phyloP scores from a whole-genome alignment of 2,888 invertebrate species.

The Minunthozetes semirufus region DNA sequence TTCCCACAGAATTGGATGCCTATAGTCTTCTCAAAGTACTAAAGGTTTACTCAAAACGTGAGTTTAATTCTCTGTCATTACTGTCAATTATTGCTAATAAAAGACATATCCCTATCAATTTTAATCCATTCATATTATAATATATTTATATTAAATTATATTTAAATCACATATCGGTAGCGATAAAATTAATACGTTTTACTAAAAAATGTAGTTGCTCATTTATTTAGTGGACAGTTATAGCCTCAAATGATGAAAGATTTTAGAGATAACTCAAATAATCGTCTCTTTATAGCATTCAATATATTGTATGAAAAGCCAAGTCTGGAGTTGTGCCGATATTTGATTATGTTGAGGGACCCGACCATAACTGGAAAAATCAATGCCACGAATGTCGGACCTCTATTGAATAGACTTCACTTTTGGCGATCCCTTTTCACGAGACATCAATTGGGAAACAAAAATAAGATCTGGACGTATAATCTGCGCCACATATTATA shows the following conservation, averaged over 20 bases:
- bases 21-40: constrained; percentile 57
- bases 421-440: constrained; percentile 52
- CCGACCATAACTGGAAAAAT: constrained; percentile 58
- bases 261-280: background rate
- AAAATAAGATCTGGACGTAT: constrained; percentile 47
- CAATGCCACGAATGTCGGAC: constrained; percentile 57
- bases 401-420: constrained; percentile 59
- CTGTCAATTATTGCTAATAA: background rate
- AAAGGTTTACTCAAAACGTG: constrained; percentile 56
- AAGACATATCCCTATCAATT: no score
- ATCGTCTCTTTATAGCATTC: constrained; percentile 34
- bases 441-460: constrained; percentile 8
- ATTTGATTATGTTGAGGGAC: constrained; percentile 62
- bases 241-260: background rate
- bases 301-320: constrained; percentile 55
- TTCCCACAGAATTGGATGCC: constrained; percentile 59
- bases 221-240: no score
- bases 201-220: no score
- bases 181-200: no score
- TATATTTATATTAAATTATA: no score
- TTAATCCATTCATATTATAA: no score
- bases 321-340: constrained; percentile 60
- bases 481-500: constrained; percentile 59
- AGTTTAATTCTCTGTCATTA: constrained; percentile 35
- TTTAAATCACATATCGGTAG: no score